A percentile compares a stretch with the other conserved stretches of the same genome.
These are phyloP conservation scores for Aldabrachelys gigantea DNA, from an alignment of 2,113 vertebrate genomes.

Conservation along the genomic window DNA sequence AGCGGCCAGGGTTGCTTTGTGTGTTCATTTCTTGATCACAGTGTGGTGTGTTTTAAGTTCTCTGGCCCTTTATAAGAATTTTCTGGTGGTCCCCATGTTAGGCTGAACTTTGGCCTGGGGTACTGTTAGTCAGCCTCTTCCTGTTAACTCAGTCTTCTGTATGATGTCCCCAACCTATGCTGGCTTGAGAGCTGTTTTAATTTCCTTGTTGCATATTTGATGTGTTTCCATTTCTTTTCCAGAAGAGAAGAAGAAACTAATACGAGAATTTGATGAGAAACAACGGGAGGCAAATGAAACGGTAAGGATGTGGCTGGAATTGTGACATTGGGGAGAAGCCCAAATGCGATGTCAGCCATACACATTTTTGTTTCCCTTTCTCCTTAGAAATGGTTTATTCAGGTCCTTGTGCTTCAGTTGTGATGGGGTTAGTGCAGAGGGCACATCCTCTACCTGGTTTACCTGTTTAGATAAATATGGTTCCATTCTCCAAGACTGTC, in stretches of 20 bases:
- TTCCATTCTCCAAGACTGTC: not conserved
- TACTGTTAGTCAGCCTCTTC: not conserved
- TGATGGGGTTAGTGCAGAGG: not conserved
- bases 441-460: not conserved
- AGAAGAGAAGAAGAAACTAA: slow-evolving; percentile 94
- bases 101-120: not conserved
- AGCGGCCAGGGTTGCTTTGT: not conserved
- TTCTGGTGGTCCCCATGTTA: not conserved
- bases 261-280: slow-evolving; percentile 92
- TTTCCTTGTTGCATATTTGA: not conserved
- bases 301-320: slow-evolving; percentile 73
- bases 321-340: not conserved
- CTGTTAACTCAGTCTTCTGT: not conserved
- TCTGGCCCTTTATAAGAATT: not conserved
- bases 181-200: not conserved
- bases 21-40: not conserved
- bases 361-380: not conserved
- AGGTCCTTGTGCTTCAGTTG: too few relatives aligned
- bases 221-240: slow-evolving; percentile 29
- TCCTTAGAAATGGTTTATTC: not conserved
- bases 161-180: not conserved
- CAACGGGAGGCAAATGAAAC: slow-evolving; percentile 93
- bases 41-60: not conserved
- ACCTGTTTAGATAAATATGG: not conserved
- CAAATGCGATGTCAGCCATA: not conserved